These are phyloP conservation scores for Rotaria sp. DNA, from an alignment of 2,888 invertebrate genomes.

Conservation along the genomic window DNA sequence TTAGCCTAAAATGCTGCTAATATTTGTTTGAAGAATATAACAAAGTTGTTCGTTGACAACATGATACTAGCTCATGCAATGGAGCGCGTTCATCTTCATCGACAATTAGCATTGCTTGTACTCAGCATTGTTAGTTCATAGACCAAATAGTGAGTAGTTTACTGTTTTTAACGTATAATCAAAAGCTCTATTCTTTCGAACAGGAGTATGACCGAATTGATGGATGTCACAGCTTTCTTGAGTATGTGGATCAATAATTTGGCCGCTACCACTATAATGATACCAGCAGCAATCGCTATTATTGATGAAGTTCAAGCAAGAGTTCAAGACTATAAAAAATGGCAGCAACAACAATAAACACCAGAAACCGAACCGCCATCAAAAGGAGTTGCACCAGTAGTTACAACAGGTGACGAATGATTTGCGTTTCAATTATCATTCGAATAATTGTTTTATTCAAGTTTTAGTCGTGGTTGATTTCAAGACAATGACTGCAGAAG, in stretches of 20 bases:
- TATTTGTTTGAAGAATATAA: not conserved
- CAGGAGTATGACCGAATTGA: slow-evolving; percentile 74
- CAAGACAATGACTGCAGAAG: too few species aligned
- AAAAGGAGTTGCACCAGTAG: too few species aligned
- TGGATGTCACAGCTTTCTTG: slow-evolving; percentile 79
- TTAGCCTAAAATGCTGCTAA: fast-evolving
- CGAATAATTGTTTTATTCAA: too few species aligned
- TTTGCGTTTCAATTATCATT: too few species aligned
- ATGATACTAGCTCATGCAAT: not conserved
- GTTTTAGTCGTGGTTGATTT: too few species aligned
- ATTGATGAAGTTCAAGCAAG: slow-evolving; percentile 45
- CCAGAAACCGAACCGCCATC: too few species aligned
- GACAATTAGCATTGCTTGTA: not conserved
- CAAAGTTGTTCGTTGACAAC: not conserved
- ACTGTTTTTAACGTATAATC: not conserved
- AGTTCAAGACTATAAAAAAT: too few species aligned
- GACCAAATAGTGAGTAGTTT: not conserved
- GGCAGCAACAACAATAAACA: slow-evolving; percentile 18
- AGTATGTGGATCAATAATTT: slow-evolving; percentile 96
- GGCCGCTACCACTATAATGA: slow-evolving; percentile 61
- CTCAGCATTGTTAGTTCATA: not conserved
- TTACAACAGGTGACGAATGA: too few species aligned
- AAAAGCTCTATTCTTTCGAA: not conserved
- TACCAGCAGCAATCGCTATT: slow-evolving; percentile 51
- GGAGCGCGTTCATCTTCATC: not conserved